Conservation (phyloP, 2,888 invertebrate genomes). For the Arenicola marina region DNA sequence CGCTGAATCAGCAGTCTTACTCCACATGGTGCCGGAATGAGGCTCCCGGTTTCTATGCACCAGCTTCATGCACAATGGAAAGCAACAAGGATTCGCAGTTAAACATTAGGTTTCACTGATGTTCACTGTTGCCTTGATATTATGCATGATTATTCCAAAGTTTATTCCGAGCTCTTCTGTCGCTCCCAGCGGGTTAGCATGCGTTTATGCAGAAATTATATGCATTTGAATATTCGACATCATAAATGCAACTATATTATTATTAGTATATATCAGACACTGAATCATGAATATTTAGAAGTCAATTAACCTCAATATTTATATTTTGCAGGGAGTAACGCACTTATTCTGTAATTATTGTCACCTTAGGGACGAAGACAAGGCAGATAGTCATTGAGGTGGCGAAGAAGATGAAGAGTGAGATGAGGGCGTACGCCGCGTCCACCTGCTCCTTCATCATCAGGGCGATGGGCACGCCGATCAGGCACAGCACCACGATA, state of each 20-base stretch:
- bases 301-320: too few species aligned
- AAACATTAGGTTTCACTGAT: background rate
- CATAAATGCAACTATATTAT: background rate
- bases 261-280: background rate
- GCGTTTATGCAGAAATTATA: background rate
- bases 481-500: conserved; percentile 36
- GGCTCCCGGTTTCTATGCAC: conserved; percentile 35
- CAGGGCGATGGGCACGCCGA: conserved; percentile 37
- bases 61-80: conserved; percentile 19
- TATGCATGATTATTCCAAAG: background rate
- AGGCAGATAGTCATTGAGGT: conserved; percentile 38
- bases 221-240: background rate
- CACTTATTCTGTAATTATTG: background rate
- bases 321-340: background rate
- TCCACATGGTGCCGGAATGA: conserved; percentile 35
- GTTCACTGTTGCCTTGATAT: background rate
- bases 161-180: background rate
- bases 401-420: conserved; percentile 39
- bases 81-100: background rate
- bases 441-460: conserved; percentile 38
- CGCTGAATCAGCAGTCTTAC: conserved; percentile 19
- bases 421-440: conserved; percentile 36
- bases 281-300: background rate
- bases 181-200: too few species aligned
- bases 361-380: conserved; percentile 38